Percentiles rank a stretch among this genome's conserved stretches.
These are phyloP conservation scores for Drosophila testacea DNA, from an alignment of 2,888 invertebrate genomes.

Conservation along the genomic window DNA sequence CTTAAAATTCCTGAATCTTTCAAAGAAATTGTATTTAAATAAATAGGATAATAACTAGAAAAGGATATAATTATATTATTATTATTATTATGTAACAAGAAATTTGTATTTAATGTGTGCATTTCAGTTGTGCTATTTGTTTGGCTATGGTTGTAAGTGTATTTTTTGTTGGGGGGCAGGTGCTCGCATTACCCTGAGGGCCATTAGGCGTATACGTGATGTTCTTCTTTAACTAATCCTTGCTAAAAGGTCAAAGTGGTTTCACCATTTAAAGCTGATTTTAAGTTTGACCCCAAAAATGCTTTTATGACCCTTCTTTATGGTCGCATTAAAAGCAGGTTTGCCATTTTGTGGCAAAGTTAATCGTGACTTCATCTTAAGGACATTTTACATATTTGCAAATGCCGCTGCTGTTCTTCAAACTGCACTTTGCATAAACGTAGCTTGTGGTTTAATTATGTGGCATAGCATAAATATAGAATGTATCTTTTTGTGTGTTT, in stretches of 20 bases:
- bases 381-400: not conserved
- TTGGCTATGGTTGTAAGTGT: not conserved
- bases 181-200: constrained; percentile 37
- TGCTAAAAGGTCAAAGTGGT: constrained; percentile 17
- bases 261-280: constrained; percentile 50
- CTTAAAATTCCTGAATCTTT: too few relatives aligned
- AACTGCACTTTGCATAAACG: constrained; percentile 35
- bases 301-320: constrained; percentile 14
- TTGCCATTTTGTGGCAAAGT: constrained; percentile 3
- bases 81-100: not conserved
- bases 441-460: not conserved
- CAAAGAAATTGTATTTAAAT: too few relatives aligned
- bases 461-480: too few relatives aligned
- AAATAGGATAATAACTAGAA: not conserved
- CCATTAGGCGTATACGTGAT: constrained; percentile 77
- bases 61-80: not conserved
- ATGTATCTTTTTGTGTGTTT: not conserved
- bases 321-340: constrained; percentile 5
- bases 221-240: constrained; percentile 32
- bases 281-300: constrained; percentile 32
- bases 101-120: constrained; percentile 14
- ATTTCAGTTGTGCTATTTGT: constrained; percentile 32
- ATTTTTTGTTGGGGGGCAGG: not conserved
- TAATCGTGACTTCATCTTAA: constrained; percentile 6
- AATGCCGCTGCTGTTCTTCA: not conserved